phyloP scores from a whole-genome alignment of 2,113 vertebrate species.

The Austrofundulus limnaeus region DNA sequence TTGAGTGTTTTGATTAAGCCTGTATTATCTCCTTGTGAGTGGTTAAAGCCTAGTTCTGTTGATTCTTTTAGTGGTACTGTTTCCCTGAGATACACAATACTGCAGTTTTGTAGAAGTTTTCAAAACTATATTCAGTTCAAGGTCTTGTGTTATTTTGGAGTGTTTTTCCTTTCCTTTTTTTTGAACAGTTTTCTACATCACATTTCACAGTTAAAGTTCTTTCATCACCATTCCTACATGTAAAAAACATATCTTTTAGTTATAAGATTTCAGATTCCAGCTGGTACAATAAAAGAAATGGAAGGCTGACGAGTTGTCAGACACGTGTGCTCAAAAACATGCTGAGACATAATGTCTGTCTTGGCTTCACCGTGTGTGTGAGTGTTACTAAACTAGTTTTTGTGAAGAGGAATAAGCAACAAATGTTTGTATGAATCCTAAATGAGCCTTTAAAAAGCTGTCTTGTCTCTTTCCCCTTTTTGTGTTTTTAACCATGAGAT shows the following conservation, averaged over 20 bases:
- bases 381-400: background rate
- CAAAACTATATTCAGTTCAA: background rate
- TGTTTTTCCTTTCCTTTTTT: background rate
- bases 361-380: background rate
- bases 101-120: background rate
- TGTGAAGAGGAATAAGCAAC: constrained; percentile 7
- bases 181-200: constrained; percentile 4
- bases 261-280: constrained; percentile 11
- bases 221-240: background rate
- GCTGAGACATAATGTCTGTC: constrained; percentile 3
- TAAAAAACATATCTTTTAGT: background rate
- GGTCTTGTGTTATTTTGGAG: background rate
- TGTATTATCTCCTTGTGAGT: background rate
- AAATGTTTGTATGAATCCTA: constrained; percentile 36
- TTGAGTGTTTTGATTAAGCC: background rate
- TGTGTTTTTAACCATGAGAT: constrained; percentile 13
- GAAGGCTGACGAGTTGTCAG: constrained; percentile 27
- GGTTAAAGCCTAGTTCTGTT: background rate
- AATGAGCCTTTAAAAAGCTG: constrained; percentile 33
- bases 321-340: constrained; percentile 12
- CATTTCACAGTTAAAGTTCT: background rate
- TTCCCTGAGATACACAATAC: background rate
- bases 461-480: constrained; percentile 18
- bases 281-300: background rate
- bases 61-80: background rate